phyloP scores from a whole-genome alignment of 2,797 vertebrate genomes.

The Leptoclinus maculatus region DNA sequence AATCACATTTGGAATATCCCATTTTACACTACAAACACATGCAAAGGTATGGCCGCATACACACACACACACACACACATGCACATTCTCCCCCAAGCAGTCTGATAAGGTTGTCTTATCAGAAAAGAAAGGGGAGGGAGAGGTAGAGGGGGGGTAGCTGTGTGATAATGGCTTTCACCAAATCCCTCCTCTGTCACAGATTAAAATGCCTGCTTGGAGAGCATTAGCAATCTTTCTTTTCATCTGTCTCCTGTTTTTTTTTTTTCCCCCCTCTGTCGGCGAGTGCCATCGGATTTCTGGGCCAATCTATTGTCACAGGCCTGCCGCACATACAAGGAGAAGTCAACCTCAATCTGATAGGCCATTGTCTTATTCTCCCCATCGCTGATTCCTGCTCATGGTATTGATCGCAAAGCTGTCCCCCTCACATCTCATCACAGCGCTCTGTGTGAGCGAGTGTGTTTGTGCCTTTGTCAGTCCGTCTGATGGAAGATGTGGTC shows the following conservation, averaged over 20 bases:
- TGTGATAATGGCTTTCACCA: constrained; percentile 94
- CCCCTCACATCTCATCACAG: constrained; percentile 82
- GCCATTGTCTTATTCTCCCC: constrained; percentile 90
- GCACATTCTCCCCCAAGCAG: constrained; percentile 76
- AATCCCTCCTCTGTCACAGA: constrained; percentile 93
- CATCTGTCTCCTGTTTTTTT: constrained; percentile 85
- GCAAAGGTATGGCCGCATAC: constrained; percentile 63
- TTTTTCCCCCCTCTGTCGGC: constrained; percentile 41
- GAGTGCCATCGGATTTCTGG: constrained; percentile 88
- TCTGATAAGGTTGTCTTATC: constrained; percentile 92
- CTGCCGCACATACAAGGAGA: constrained; percentile 88
- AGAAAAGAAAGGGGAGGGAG: constrained; percentile 73
- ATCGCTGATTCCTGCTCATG: constrained; percentile 88
- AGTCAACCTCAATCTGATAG: constrained; percentile 93
- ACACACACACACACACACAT: constrained; percentile 44
- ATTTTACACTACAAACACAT: constrained; percentile 80
- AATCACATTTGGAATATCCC: constrained; percentile 75
- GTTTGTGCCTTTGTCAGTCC: constrained; percentile 51
- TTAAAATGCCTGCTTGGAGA: constrained; percentile 89
- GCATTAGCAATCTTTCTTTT: constrained; percentile 91
- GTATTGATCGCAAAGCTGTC: constrained; percentile 87
- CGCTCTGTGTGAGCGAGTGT: constrained; percentile 56
- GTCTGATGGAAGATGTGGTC: constrained; percentile 69
- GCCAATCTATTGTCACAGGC: constrained; percentile 88
- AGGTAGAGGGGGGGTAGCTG: constrained; percentile 43